Conservation (phyloP, 2,888 invertebrate genomes). For the Oegoconia quadripuncta region DNA sequence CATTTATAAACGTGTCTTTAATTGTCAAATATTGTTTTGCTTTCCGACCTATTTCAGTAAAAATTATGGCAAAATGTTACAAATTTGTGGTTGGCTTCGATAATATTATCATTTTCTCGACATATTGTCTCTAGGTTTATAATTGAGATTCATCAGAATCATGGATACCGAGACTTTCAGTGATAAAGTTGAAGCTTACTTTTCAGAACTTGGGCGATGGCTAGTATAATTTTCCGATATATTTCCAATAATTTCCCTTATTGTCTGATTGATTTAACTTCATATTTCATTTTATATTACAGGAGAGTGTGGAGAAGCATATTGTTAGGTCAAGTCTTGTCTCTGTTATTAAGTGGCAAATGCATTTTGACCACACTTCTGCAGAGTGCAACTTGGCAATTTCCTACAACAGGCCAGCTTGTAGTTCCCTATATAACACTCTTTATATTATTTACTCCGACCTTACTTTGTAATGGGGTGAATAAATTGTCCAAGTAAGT, state of each 20-base stretch:
- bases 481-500: slow-evolving; percentile 82
- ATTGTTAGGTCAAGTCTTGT: slow-evolving; percentile 86
- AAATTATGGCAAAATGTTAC: slow-evolving; percentile 31
- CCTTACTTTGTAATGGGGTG: slow-evolving; percentile 85
- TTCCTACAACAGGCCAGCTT: slow-evolving; percentile 89
- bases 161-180: slow-evolving; percentile 78
- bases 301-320: slow-evolving; percentile 87
- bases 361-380: slow-evolving; percentile 86
- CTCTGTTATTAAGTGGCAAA: slow-evolving; percentile 87
- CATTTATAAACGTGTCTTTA: slow-evolving; percentile 25
- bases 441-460: slow-evolving; percentile 87
- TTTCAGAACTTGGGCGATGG: slow-evolving; percentile 85
- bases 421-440: slow-evolving; percentile 88
- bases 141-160: slow-evolving; percentile 17
- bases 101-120: slow-evolving; percentile 22
- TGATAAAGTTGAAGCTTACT: slow-evolving; percentile 82
- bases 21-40: slow-evolving; percentile 38
- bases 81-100: slow-evolving; percentile 19
- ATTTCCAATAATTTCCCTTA: slow-evolving; percentile 15
- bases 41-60: slow-evolving; percentile 24
- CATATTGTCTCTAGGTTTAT: slow-evolving; percentile 23
- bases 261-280: slow-evolving; percentile 3
- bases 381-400: slow-evolving; percentile 83
- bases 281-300: slow-evolving; percentile 26
- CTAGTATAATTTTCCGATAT: slow-evolving; percentile 48